Evolutionary conservation across 2,113 vertebrate genomes (phyloP).

Genomic region (Labeo rohita): DNA sequence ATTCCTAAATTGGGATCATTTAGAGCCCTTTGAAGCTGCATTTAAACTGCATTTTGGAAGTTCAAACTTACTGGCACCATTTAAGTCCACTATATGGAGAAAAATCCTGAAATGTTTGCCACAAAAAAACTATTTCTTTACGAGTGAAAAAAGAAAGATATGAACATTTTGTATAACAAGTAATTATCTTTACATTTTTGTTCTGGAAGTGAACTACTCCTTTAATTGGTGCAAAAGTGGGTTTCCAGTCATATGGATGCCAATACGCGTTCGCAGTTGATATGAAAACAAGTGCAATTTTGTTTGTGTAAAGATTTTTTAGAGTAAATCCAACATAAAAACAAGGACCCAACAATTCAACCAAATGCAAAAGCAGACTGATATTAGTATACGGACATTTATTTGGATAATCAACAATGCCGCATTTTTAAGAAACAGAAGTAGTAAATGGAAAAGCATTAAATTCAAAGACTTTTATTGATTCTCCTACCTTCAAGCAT

Average conservation of each 20-base stretch:
- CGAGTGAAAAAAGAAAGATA: no score
- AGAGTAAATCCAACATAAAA: not conserved
- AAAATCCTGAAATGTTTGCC: no score
- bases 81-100: no score
- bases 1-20: no score
- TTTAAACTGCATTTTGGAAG: no score
- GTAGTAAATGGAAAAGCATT: not conserved
- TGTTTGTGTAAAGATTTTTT: not conserved
- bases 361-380: not conserved
- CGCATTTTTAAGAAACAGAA: not conserved
- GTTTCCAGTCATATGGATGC: not conserved
- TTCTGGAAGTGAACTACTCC: no score
- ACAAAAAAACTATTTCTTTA: no score
- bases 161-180: no score
- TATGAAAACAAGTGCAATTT: not conserved
- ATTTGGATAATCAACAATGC: not conserved
- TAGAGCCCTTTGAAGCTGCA: no score
- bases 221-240: not conserved
- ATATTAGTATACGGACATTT: not conserved
- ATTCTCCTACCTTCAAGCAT: slow-evolving; percentile 89
- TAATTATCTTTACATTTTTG: no score
- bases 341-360: not conserved
- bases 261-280: not conserved
- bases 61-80: no score
- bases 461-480: not conserved